Evolutionary conservation across 2,888 invertebrate species (phyloP).

Genomic region (Tiliacea citrago): DNA sequence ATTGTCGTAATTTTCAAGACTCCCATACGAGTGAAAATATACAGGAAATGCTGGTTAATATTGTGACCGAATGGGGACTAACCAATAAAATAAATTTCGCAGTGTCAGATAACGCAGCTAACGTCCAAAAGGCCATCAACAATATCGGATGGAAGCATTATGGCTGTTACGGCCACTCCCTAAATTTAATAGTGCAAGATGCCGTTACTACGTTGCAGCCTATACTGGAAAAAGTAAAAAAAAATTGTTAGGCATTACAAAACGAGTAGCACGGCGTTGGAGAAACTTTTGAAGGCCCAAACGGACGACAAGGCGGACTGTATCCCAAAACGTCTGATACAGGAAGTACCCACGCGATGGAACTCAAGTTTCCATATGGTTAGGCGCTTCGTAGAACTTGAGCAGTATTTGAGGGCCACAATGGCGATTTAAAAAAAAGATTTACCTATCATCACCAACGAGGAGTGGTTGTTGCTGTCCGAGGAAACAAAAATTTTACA

Average conservation of each 20-base stretch:
- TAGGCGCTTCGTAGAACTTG: slow-evolving; percentile 58
- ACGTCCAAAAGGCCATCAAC: slow-evolving; percentile 7
- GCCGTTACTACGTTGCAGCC: not conserved
- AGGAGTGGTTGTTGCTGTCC: slow-evolving; percentile 55
- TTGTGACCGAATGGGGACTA: slow-evolving; percentile 1
- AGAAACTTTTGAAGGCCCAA: not conserved
- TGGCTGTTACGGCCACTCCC: not conserved
- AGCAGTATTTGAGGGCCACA: not conserved
- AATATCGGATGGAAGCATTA: not conserved
- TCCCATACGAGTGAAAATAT: not conserved
- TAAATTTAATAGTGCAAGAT: slow-evolving; percentile 1
- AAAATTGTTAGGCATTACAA: not conserved
- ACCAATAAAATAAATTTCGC: not conserved
- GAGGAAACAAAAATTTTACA: slow-evolving; percentile 58
- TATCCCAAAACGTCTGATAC: slow-evolving; percentile 11
- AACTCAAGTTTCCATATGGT: slow-evolving; percentile 64
- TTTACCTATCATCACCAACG: slow-evolving; percentile 48
- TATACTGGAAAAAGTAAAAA: not conserved
- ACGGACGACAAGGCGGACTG: not conserved
- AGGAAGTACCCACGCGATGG: slow-evolving; percentile 65
- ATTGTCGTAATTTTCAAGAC: not conserved
- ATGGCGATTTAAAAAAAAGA: not conserved
- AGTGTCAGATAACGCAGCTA: slow-evolving; percentile 6
- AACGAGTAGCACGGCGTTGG: slow-evolving; percentile 1
- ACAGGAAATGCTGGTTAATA: not conserved